These are phyloP conservation scores for Gerris buenoi DNA, from an alignment of 1,140 invertebrate genomes.

Conservation along the genomic window DNA sequence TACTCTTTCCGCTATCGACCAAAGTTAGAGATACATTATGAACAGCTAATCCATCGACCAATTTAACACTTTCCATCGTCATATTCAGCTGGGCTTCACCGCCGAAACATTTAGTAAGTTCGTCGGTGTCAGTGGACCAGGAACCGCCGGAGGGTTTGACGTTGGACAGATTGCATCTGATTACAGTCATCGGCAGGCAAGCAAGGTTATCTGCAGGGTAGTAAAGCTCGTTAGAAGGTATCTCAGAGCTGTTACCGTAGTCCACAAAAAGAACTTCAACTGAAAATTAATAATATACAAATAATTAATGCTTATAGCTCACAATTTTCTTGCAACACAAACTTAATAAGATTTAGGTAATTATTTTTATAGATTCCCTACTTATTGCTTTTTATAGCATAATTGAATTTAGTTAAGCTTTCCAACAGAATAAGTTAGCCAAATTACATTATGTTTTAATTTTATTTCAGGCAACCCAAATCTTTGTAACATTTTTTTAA, in stretches of 20 bases:
- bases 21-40: neutral
- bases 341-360: neutral
- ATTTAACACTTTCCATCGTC: neutral
- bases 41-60: neutral
- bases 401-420: too few species aligned
- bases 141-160: conserved; percentile 35
- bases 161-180: conserved; percentile 44
- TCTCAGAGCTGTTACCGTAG: conserved; percentile 50
- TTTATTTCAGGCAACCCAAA: too few species aligned
- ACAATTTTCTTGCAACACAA: too few species aligned
- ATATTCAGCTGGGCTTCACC: neutral
- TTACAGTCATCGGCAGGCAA: conserved; percentile 48
- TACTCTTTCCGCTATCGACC: neutral
- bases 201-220: conserved; percentile 45
- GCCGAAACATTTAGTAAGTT: neutral
- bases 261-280: conserved; percentile 39
- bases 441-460: too few species aligned
- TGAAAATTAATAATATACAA: conserved; percentile 17
- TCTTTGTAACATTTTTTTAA: too few species aligned
- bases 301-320: too few species aligned
- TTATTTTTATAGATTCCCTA: too few species aligned
- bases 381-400: too few species aligned
- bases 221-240: conserved; percentile 41
- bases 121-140: conserved; percentile 7
- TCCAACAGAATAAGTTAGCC: too few species aligned